These are phyloP conservation scores for Aphis craccivora DNA, from an alignment of 1,140 invertebrate species.

Conservation along the genomic window DNA sequence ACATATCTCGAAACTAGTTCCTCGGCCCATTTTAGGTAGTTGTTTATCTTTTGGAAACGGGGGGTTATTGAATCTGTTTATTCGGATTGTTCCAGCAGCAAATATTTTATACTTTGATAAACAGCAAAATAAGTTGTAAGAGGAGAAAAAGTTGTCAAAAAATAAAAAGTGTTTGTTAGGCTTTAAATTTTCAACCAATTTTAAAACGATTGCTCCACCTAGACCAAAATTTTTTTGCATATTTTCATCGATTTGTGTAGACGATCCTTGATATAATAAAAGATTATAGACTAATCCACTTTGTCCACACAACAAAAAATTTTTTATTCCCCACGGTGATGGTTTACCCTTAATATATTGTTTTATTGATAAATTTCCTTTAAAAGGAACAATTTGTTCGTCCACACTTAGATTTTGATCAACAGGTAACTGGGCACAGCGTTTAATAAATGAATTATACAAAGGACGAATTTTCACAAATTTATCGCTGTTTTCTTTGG, in stretches of 20 bases:
- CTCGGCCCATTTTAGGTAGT: conserved; percentile 59
- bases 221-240: conserved; percentile 53
- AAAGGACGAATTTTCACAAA: conserved; percentile 60
- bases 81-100: conserved; percentile 58
- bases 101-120: conserved; percentile 42
- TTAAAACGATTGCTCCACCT: conserved; percentile 5
- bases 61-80: conserved; percentile 58
- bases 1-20: conserved; percentile 37
- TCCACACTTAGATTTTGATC: conserved; percentile 61
- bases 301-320: conserved; percentile 61
- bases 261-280: conserved; percentile 59
- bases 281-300: conserved; percentile 61
- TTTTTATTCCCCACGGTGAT: conserved; percentile 56
- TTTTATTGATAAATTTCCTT: conserved; percentile 60
- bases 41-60: conserved; percentile 58
- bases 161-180: conserved; percentile 60
- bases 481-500: conserved; percentile 20
- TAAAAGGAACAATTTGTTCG: conserved; percentile 63
- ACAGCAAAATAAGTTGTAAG: conserved; percentile 54
- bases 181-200: background rate
- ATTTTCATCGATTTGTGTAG: conserved; percentile 58
- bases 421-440: conserved; percentile 44
- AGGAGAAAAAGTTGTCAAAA: conserved; percentile 5
- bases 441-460: conserved; percentile 53
- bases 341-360: conserved; percentile 53